phyloP scores from a whole-genome alignment of 2,113 vertebrate genomes.

The Chionis minor region DNA sequence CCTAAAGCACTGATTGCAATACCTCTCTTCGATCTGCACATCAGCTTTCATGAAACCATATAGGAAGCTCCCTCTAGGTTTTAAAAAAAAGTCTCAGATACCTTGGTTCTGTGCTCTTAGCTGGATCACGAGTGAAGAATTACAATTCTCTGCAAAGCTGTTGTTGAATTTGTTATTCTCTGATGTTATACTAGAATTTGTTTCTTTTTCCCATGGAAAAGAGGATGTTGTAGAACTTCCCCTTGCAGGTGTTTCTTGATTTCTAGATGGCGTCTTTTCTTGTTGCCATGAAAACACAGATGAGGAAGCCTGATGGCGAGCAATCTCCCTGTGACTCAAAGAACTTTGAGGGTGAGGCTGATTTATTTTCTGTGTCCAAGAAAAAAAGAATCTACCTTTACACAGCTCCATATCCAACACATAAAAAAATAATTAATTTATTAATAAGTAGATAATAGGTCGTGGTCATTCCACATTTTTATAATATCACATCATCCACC shows the following conservation, averaged over 20 bases:
- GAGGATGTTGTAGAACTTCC: conserved; percentile 67
- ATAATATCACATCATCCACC: neutral
- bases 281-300: conserved; percentile 93
- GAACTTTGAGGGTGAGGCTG: conserved; percentile 66
- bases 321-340: conserved; percentile 85
- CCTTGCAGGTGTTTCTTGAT: conserved; percentile 78
- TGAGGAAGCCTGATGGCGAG: conserved; percentile 85
- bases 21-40: neutral
- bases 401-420: neutral
- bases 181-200: conserved; percentile 47
- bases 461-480: neutral
- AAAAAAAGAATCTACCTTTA: neutral
- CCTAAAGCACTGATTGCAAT: neutral
- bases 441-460: neutral
- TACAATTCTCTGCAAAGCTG: conserved; percentile 42
- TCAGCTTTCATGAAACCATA: neutral
- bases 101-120: conserved; percentile 87
- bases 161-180: conserved; percentile 12
- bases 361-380: conserved; percentile 72
- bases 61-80: neutral
- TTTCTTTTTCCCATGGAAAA: conserved; percentile 74
- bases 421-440: neutral
- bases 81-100: conserved; percentile 38
- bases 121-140: conserved; percentile 74
- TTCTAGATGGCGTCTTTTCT: conserved; percentile 74